Base-by-base conservation (phyloP, 1,140 invertebrate genomes). In the Drosophila aff. region DNA sequence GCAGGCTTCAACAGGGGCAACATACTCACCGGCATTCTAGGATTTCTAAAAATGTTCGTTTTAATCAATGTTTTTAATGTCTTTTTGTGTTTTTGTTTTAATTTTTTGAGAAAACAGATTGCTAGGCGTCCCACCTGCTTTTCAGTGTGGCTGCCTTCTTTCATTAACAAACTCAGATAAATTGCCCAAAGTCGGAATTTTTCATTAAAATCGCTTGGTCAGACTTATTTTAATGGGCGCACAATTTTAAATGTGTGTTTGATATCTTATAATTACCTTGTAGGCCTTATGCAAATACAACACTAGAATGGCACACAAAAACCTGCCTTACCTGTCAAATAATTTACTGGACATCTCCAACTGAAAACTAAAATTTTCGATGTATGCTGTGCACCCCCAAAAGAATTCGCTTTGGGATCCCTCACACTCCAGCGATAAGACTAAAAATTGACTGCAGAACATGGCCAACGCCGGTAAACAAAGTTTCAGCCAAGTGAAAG, bases 21-120 rank as follows among this genome's bases (percentile, higher is more conserved):
- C 3, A 11, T 15, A 69, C 82, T 79, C 9, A 86, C 82, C 60
- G 82, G 82, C 82, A 86, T 86, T 15, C 21, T 82, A 0, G 13
- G 15, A 23, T 21, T 11, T 26, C 7, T 10, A 50, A 47, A 46
- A 47, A 7, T 16, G 0, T 21, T 47, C 18, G 21, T 28, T 53
- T 49, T 26, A 6, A 31, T 10, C 28, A 38, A 33, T 44, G 23
- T 40, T 31, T 21, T 43, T 9, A 7, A 21, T n/a, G 33, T 46
- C 59, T n/a, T n/a, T 47, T 64, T 8, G 11, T 21, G 8, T 10
- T 49, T 28, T 11, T 28, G 2, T n/a, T 26, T 16, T 26, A 23
- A n/a, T n/a, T 40, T 33, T 50, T 38, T 2, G 16, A 36, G 13
- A 36, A 66, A 66, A 63, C 63, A 62, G 52, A 46, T 59, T 65